Base-by-base conservation (phyloP, 2,888 invertebrate genomes). In the Pachymerium ferrugineum region DNA sequence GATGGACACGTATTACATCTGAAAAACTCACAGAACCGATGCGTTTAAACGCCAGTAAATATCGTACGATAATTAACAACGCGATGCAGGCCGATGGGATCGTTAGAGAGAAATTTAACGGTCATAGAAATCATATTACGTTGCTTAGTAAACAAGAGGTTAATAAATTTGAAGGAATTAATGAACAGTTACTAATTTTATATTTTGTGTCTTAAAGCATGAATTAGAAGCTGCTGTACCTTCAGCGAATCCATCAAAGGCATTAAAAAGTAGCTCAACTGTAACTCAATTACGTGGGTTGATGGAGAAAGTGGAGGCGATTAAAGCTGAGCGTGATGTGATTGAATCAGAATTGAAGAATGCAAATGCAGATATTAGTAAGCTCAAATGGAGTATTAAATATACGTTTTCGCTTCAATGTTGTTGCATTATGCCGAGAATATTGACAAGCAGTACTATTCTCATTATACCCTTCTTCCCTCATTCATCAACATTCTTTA, bases 1-100 rank as follows among this genome's bases (percentile, higher is more conserved):
- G 90, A 76, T 99, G 99, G 99, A 88, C 89, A 0, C 88, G 99
- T 80, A 94, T 93, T 28, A 87, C 92, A 0, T 97, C 97, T 0
- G 89, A 87, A 28, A 89, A 89, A 81, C 87, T 99, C 74, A 98
- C 97, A 0, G 92, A 91, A 80, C 91, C 94, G 80, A 92, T 97
- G 82, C 88, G 89, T 77, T 87, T 89, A 72, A 97, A 97, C 85
- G 88, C 92, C n/a, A 87, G 88, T 79, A 97, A 97, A 84, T 99
- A 98, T 85, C 87, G 78, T 28, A 74, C 78, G 82, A 95, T 97
- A 80, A 91, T 98, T 78, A 90, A 91, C 82, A 97, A 94, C 81
- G 97, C 97, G 42, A 88, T 93, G 47, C 80, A 84, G 73, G 89
- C 89, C 29, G 94, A 95, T 83, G 86, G 88, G 84, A 88, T 91